These are phyloP conservation scores for Poecilobothrus nobilitatus DNA, from an alignment of 2,888 invertebrate genomes.

Conservation along the genomic window DNA sequence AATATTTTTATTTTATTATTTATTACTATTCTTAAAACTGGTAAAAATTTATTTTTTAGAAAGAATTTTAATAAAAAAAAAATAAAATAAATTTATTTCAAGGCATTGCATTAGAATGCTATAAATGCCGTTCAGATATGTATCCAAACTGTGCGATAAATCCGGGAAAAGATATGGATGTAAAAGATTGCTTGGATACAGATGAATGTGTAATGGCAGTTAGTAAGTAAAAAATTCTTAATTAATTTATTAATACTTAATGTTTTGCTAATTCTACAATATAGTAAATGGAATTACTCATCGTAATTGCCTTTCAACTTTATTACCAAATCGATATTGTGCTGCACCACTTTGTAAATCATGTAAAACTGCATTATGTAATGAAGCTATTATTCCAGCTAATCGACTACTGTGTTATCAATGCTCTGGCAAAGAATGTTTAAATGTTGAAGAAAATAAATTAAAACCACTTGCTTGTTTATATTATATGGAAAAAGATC, in stretches of 20 bases:
- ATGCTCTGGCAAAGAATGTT: conserved; percentile 32
- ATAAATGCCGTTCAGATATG: conserved; percentile 32
- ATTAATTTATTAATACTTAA: background rate
- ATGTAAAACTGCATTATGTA: conserved; percentile 33
- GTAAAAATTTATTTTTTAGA: too few relatives aligned
- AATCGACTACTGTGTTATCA: conserved; percentile 34
- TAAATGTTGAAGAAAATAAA: conserved; percentile 26
- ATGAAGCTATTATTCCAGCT: conserved; percentile 30
- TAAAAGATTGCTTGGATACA: conserved; percentile 29
- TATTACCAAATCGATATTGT: conserved; percentile 12
- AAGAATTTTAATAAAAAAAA: too few relatives aligned
- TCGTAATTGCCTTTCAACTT: conserved; percentile 31
- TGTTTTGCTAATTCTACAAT: conserved; percentile 19
- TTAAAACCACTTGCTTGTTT: conserved; percentile 31
- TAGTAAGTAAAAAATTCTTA: conserved; percentile 18
- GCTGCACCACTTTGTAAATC: conserved; percentile 33
- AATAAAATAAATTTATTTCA: background rate
- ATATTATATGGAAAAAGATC: conserved; percentile 29
- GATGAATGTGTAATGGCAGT: conserved; percentile 33
- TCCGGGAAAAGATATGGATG: conserved; percentile 34
- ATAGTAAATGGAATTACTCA: conserved; percentile 29
- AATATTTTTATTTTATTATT: too few relatives aligned
- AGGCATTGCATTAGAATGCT: conserved; percentile 30
- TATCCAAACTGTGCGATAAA: conserved; percentile 33
- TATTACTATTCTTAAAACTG: too few relatives aligned